Evolutionary conservation across 2,113 vertebrate species (phyloP).

Genomic region (Acrocephalus arundinaceus): DNA sequence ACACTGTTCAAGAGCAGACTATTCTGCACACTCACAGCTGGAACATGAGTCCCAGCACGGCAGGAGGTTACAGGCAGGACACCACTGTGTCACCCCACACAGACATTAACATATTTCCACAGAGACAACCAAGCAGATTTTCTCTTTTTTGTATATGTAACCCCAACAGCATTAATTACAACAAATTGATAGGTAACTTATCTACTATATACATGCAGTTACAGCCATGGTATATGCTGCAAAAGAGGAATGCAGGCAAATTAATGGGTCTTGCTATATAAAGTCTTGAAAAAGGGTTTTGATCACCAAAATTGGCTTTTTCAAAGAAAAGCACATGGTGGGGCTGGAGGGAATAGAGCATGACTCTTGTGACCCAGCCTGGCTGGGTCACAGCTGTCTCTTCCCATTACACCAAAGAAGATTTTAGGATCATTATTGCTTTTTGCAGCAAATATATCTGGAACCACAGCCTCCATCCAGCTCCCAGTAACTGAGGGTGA

Average conservation of each 20-base stretch:
- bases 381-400: neutral
- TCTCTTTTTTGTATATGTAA: neutral
- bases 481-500: neutral
- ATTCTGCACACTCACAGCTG: neutral
- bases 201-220: neutral
- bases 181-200: neutral
- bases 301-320: neutral
- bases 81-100: neutral
- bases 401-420: neutral
- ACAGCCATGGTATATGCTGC: neutral
- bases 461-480: neutral
- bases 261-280: neutral
- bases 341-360: neutral
- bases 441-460: neutral
- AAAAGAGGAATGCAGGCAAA: neutral
- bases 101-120: neutral
- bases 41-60: neutral
- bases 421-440: neutral
- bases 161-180: neutral
- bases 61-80: neutral
- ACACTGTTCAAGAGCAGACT: neutral
- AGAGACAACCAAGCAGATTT: neutral
- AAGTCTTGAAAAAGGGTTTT: neutral
- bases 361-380: neutral
- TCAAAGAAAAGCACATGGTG: neutral